Percentiles rank a stretch among this genome's conserved stretches.
phyloP scores from a whole-genome alignment of 2,797 vertebrate species.

The Sebastes kiyomatsui region DNA sequence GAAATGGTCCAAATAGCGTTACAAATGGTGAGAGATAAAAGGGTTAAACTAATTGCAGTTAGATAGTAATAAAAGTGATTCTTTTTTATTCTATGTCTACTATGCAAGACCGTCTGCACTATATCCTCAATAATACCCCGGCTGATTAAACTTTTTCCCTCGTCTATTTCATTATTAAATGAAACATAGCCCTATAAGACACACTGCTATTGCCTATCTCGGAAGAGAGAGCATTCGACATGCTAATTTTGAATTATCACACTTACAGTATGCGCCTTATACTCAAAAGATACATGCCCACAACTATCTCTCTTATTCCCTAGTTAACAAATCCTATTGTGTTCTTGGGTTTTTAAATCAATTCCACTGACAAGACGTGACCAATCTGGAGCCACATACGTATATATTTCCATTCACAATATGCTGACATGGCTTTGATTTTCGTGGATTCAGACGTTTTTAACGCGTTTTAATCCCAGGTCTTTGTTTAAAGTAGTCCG shows the following conservation, averaged over 20 bases:
- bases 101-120: conserved; percentile 68
- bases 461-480: conserved; percentile 10
- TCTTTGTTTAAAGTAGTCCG: conserved; percentile 48
- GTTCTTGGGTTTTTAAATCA: conserved; percentile 76
- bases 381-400: conserved; percentile 43
- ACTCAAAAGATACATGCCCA: conserved; percentile 68
- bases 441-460: conserved; percentile 42
- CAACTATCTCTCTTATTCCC: conserved; percentile 69
- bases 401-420: conserved; percentile 49
- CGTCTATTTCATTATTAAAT: conserved; percentile 80
- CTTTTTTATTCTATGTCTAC: conserved; percentile 81
- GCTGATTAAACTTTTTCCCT: conserved; percentile 80
- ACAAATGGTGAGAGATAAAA: conserved; percentile 86
- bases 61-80: conserved; percentile 84
- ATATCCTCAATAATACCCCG: conserved; percentile 76
- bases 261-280: conserved; percentile 65
- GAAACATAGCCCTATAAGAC: conserved; percentile 74
- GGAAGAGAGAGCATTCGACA: conserved; percentile 74
- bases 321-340: conserved; percentile 70
- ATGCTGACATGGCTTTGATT: conserved; percentile 68
- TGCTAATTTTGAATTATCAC: conserved; percentile 79
- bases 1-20: conserved; percentile 85
- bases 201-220: conserved; percentile 71
- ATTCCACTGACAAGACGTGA: conserved; percentile 66
- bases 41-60: conserved; percentile 86